phyloP scores from a whole-genome alignment of 2,888 invertebrate species.

The Drosophila rellima region DNA sequence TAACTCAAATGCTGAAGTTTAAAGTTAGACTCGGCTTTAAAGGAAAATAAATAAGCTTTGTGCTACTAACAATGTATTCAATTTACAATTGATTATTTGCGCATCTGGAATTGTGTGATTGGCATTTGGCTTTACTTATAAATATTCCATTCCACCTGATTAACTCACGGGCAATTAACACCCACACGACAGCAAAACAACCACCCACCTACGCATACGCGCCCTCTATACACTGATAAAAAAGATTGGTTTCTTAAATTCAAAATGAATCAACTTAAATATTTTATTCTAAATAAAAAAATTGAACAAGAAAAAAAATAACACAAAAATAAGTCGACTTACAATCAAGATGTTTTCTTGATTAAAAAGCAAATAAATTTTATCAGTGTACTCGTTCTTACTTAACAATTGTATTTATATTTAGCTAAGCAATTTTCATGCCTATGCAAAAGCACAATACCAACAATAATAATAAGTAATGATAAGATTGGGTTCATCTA shows the following conservation, averaged over 20 bases:
- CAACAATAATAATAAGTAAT: constrained; percentile 29
- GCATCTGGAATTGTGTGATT: constrained; percentile 5
- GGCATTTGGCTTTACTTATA: constrained; percentile 42
- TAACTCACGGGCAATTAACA: constrained; percentile 65
- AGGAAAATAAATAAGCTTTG: too few relatives aligned
- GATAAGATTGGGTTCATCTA: constrained; percentile 17
- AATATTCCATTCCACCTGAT: constrained; percentile 71
- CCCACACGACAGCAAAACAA: constrained; percentile 28
- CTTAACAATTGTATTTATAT: constrained; percentile 45
- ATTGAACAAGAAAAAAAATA: not conserved
- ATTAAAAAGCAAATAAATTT: too few relatives aligned
- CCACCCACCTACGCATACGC: constrained; percentile 52
- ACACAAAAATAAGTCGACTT: not conserved
- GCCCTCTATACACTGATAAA: constrained; percentile 25
- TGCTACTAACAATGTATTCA: constrained; percentile 5
- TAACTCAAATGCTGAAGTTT: not conserved
- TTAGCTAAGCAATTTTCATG: constrained; percentile 69
- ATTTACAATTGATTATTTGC: constrained; percentile 34
- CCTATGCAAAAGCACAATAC: constrained; percentile 62
- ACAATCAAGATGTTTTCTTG: not conserved
- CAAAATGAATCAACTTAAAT: not conserved
- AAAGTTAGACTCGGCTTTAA: not conserved
- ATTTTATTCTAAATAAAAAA: not conserved
- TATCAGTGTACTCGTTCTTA: constrained; percentile 2
- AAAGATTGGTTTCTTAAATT: not conserved